Percentiles rank a stretch among this genome's conserved stretches.
phyloP scores from a whole-genome alignment of 1,140 invertebrate species.

The Drosophila sulfurigaster region DNA sequence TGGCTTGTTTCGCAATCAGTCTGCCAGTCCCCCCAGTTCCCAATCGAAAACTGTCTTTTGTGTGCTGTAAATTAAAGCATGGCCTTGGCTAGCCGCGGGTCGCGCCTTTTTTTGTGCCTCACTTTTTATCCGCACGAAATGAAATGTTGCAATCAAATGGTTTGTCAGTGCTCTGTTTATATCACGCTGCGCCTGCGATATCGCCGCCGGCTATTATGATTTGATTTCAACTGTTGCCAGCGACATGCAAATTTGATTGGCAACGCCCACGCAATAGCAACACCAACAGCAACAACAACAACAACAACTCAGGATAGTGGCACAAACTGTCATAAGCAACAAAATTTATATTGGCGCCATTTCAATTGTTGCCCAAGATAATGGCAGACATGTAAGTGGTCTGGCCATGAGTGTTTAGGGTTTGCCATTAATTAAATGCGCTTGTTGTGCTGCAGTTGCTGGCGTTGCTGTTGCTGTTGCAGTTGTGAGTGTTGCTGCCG shows the following conservation, averaged over 20 bases:
- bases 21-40: slow-evolving; percentile 27
- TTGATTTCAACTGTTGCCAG: slow-evolving; percentile 74
- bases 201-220: slow-evolving; percentile 51
- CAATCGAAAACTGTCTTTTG: slow-evolving; percentile 62
- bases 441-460: slow-evolving; percentile 55
- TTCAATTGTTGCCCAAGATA: slow-evolving; percentile 53
- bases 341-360: slow-evolving; percentile 67
- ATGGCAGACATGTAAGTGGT: slow-evolving; percentile 51
- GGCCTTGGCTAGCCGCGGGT: slow-evolving; percentile 64
- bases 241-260: slow-evolving; percentile 79
- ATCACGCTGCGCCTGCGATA: slow-evolving; percentile 40
- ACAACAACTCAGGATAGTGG: slow-evolving; percentile 5
- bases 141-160: slow-evolving; percentile 58
- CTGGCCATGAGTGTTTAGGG: slow-evolving; percentile 55
- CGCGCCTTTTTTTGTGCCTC: slow-evolving; percentile 64
- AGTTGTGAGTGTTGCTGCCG: slow-evolving; percentile 21
- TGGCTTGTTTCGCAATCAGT: slow-evolving; percentile 50
- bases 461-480: slow-evolving; percentile 27
- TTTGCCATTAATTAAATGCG: slow-evolving; percentile 76
- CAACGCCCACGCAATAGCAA: slow-evolving; percentile 69
- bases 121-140: slow-evolving; percentile 74
- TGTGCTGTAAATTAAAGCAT: slow-evolving; percentile 61
- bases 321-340: slow-evolving; percentile 68
- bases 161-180: slow-evolving; percentile 40
- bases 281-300: slow-evolving; percentile 5